A percentile compares a stretch with the other conserved stretches of the same genome.
These are phyloP conservation scores for Rutpela maculata DNA, from an alignment of 2,888 invertebrate species.

Conservation along the genomic window DNA sequence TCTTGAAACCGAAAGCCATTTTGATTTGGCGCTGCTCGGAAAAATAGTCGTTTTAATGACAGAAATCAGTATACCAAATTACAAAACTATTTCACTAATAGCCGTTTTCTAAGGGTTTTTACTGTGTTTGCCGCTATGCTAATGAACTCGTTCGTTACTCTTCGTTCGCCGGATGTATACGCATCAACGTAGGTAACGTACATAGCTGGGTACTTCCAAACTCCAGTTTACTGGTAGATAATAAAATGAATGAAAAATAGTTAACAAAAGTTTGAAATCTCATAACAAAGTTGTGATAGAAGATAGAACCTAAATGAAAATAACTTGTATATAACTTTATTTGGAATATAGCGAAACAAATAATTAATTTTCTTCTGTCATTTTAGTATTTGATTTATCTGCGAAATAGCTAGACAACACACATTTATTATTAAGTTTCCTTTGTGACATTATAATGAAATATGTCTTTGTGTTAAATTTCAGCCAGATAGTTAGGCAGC, in stretches of 20 bases:
- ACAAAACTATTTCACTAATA: no score
- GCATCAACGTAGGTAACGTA: no score
- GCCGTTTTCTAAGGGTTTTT: no score
- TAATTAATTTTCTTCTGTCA: slow-evolving; percentile 21
- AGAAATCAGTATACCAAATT: no score
- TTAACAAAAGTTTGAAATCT: background rate
- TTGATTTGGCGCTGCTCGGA: no score
- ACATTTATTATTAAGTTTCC: slow-evolving; percentile 22
- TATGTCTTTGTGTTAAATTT: slow-evolving; percentile 18
- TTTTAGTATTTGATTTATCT: slow-evolving; percentile 26
- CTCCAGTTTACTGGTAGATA: background rate
- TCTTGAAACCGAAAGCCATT: no score
- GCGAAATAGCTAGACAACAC: slow-evolving; percentile 7
- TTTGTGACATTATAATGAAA: slow-evolving; percentile 1
- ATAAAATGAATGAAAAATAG: background rate
- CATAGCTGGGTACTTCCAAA: no score
- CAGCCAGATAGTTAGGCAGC: background rate
- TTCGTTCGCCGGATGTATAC: no score
- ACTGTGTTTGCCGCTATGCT: no score
- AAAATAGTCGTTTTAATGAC: no score
- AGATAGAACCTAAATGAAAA: background rate
- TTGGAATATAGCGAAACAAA: background rate
- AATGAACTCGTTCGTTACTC: no score
- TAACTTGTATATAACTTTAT: slow-evolving; percentile 16
- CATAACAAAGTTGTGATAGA: background rate